Evolutionary conservation across 2,888 invertebrate genomes (phyloP).

Genomic region (Noctua janthe): DNA sequence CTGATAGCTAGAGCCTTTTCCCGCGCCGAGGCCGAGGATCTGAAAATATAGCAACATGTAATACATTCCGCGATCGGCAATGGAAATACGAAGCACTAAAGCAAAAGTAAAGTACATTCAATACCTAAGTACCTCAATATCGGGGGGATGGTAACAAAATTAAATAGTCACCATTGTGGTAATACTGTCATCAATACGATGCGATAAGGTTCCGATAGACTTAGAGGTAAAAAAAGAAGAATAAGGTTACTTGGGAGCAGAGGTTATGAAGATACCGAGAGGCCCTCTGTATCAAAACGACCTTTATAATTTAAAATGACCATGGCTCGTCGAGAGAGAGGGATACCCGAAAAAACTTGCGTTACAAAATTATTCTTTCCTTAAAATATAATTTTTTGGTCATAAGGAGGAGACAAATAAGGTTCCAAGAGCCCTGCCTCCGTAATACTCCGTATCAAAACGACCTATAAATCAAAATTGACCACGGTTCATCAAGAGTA

Average conservation of each 20-base stretch:
- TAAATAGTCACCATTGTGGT: not conserved
- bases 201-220: not conserved
- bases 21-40: conserved; percentile 79
- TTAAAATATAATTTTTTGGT: too few relatives aligned
- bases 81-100: not conserved
- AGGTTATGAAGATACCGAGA: too few relatives aligned
- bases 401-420: too few relatives aligned
- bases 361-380: too few relatives aligned
- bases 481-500: too few relatives aligned
- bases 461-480: too few relatives aligned
- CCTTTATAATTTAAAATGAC: too few relatives aligned
- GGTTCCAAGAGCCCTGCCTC: too few relatives aligned
- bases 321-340: too few relatives aligned
- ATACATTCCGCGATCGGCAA: not conserved
- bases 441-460: too few relatives aligned
- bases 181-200: not conserved
- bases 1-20: conserved; percentile 74
- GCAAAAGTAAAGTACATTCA: not conserved
- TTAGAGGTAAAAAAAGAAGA: not conserved
- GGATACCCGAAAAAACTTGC: too few relatives aligned
- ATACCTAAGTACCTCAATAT: not conserved
- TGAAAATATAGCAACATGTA: conserved; percentile 61
- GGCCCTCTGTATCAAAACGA: too few relatives aligned
- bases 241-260: not conserved
- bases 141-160: not conserved